A percentile compares a stretch with the other conserved stretches of the same genome.
phyloP scores from a whole-genome alignment of 2,888 invertebrate species.

The Dimorphilus gyrociliatus region DNA sequence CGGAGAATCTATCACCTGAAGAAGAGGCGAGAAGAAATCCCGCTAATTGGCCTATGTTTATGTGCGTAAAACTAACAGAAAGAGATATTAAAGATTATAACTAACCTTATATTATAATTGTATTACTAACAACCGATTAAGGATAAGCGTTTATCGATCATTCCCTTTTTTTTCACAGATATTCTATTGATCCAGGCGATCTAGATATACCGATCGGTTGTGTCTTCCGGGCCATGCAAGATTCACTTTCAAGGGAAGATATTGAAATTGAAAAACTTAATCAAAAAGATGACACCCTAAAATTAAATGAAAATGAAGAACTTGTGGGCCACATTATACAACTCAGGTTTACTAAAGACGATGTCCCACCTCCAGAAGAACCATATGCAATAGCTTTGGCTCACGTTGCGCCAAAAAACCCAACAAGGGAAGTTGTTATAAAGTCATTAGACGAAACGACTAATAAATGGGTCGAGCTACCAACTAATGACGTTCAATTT shows the following conservation, averaged over 20 bases:
- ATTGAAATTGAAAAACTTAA: slow-evolving; percentile 15
- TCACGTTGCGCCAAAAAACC: slow-evolving; percentile 18
- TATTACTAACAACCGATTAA: too few species aligned
- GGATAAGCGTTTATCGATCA: background rate
- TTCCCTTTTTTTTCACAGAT: slow-evolving; percentile 11
- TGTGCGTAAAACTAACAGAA: slow-evolving; percentile 13
- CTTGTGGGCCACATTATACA: slow-evolving; percentile 24
- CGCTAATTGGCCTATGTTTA: slow-evolving; percentile 23
- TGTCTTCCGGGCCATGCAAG: slow-evolving; percentile 20
- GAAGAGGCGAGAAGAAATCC: slow-evolving; percentile 17
- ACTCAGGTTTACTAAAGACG: slow-evolving; percentile 11
- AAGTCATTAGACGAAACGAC: slow-evolving; percentile 13
- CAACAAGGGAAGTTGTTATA: slow-evolving; percentile 18
- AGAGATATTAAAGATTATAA: background rate
- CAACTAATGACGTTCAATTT: slow-evolving; percentile 17
- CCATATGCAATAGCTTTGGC: slow-evolving; percentile 21
- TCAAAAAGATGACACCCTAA: slow-evolving; percentile 15
- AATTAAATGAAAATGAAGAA: slow-evolving; percentile 20
- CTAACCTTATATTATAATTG: too few species aligned
- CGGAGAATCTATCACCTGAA: slow-evolving; percentile 14
- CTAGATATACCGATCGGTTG: slow-evolving; percentile 21
- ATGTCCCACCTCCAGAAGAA: slow-evolving; percentile 14
- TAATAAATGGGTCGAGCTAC: slow-evolving; percentile 15
- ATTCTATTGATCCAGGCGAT: slow-evolving; percentile 16
- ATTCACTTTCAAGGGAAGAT: slow-evolving; percentile 15